Conservation (phyloP, 2,797 vertebrate species). For the Podargus strigoides region DNA sequence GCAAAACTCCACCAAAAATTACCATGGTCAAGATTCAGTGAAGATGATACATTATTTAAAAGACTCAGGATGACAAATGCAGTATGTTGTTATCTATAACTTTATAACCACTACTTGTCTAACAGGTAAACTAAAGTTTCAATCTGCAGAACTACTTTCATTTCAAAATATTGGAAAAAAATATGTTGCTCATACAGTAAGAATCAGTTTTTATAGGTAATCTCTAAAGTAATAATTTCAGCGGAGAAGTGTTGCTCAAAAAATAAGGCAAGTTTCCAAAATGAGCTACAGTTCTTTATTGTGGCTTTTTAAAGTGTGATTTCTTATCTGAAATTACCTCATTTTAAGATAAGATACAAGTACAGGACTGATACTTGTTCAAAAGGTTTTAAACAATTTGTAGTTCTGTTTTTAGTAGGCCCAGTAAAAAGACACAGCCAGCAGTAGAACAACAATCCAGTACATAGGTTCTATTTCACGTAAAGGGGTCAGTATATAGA, state of each 20-base stretch:
- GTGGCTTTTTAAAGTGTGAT: not conserved
- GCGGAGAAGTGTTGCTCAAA: not conserved
- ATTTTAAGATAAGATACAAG: not conserved
- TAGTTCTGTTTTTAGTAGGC: too few species aligned
- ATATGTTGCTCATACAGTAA: not conserved
- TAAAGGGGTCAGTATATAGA: too few species aligned
- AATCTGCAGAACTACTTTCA: not conserved
- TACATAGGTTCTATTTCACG: too few species aligned
- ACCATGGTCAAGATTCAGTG: too few species aligned
- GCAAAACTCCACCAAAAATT: not conserved
- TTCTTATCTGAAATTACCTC: not conserved
- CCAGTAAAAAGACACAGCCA: too few species aligned
- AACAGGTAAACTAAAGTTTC: not conserved
- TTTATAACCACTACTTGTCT: not conserved
- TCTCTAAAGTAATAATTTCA: not conserved
- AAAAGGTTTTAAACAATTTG: not conserved
- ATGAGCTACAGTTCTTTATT: not conserved
- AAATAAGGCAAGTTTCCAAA: not conserved
- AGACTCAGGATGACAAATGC: too few species aligned
- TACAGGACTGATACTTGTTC: not conserved
- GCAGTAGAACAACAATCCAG: too few species aligned
- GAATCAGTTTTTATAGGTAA: not conserved
- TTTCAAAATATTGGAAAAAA: not conserved
- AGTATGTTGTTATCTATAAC: not conserved
- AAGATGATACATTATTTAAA: too few species aligned